A percentile compares a stretch with the other conserved stretches of the same genome.
Conservation (phyloP, 2,888 invertebrate species). For the Elmis aenea region DNA sequence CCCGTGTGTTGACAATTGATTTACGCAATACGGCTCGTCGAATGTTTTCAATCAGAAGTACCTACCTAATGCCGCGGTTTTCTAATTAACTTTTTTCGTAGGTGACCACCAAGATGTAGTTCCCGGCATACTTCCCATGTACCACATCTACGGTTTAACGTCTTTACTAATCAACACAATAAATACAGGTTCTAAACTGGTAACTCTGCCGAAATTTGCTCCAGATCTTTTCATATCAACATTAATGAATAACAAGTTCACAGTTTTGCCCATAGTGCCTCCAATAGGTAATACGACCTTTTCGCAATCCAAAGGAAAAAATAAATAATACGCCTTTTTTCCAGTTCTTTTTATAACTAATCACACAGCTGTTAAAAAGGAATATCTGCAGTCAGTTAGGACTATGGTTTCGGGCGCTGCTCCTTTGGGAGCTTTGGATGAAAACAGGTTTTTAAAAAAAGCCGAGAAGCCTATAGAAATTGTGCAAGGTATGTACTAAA, state of each 20-base stretch:
- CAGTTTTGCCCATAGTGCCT: conserved; percentile 68
- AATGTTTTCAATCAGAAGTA: too few species aligned
- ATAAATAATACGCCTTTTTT: too few species aligned
- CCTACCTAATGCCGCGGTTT: too few species aligned
- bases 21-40: too few species aligned
- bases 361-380: conserved; percentile 42
- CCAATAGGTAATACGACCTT: conserved; percentile 58
- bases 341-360: conserved; percentile 62
- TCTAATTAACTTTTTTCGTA: conserved; percentile 41
- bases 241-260: conserved; percentile 58
- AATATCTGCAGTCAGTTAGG: conserved; percentile 45
- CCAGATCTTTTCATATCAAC: conserved; percentile 61
- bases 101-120: conserved; percentile 57
- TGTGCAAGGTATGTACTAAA: conserved; percentile 34
- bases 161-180: neutral
- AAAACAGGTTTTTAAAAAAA: conserved; percentile 34
- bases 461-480: conserved; percentile 26
- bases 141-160: conserved; percentile 72
- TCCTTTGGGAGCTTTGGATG: conserved; percentile 40
- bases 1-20: too few species aligned
- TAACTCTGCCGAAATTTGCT: conserved; percentile 71
- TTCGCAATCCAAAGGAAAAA: neutral
- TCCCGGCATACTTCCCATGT: conserved; percentile 71
- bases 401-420: conserved; percentile 50
- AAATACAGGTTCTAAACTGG: conserved; percentile 57